Percentiles rank a stretch among this genome's conserved stretches.
Conservation (phyloP, 2,797 vertebrate genomes). For the Urophycis tenuis region DNA sequence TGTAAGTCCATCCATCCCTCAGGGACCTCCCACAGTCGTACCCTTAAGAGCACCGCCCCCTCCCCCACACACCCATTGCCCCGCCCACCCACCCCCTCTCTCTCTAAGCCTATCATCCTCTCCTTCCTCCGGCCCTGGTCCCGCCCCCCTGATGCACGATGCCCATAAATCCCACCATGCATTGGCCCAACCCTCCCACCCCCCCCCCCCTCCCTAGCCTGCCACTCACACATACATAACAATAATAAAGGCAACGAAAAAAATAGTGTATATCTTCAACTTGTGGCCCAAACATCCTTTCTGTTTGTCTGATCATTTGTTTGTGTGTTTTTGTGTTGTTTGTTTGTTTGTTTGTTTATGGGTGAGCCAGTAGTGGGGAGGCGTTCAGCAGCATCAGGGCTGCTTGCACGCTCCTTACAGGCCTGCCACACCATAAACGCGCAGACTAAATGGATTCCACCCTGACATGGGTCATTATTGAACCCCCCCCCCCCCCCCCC, state of each 20-base stretch:
- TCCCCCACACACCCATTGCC: slow-evolving; percentile 5
- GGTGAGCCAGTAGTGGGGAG: slow-evolving; percentile 23
- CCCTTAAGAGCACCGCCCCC: neutral
- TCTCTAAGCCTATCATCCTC: slow-evolving; percentile 16
- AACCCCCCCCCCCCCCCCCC: too few species aligned
- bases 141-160: slow-evolving; percentile 42
- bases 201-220: neutral
- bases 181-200: slow-evolving; percentile 2
- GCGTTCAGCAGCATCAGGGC: slow-evolving; percentile 3
- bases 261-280: neutral
- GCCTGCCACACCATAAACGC: slow-evolving; percentile 8
- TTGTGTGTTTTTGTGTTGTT: neutral
- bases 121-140: neutral
- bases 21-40: neutral
- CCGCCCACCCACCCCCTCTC: slow-evolving; percentile 8
- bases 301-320: slow-evolving; percentile 19
- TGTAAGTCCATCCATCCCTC: slow-evolving; percentile 72
- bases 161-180: slow-evolving; percentile 25
- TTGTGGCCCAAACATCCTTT: neutral
- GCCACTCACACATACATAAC: too few species aligned
- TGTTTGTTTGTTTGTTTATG: slow-evolving; percentile 30
- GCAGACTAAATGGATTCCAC: slow-evolving; percentile 6
- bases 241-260: too few species aligned
- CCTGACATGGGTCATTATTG: slow-evolving; percentile 31
- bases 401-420: slow-evolving; percentile 19